phyloP scores from a whole-genome alignment of 2,888 invertebrate species.

The Cacoxenus indagator region DNA sequence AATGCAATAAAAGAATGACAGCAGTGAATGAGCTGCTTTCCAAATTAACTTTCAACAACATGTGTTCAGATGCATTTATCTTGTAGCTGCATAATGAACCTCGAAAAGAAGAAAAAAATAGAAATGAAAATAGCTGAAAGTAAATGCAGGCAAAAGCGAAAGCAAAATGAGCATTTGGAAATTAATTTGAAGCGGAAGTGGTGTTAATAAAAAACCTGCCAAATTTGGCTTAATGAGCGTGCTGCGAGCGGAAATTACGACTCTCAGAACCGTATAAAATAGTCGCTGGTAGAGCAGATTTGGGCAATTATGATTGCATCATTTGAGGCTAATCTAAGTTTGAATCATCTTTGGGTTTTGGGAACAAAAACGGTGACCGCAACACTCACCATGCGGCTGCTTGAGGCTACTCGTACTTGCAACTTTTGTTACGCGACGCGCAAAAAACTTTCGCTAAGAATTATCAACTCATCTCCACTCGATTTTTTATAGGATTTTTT shows the following conservation, averaged over 20 bases:
- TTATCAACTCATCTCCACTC: conserved; percentile 1
- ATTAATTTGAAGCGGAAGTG: conserved; percentile 45
- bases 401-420: conserved; percentile 13
- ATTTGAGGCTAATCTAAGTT: conserved; percentile 64
- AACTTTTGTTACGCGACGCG: neutral
- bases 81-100: conserved; percentile 49
- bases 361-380: no score
- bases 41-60: conserved; percentile 65
- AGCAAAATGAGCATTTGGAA: conserved; percentile 48
- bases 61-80: conserved; percentile 63
- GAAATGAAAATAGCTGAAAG: conserved; percentile 24
- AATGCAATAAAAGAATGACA: conserved; percentile 11
- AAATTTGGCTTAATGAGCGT: conserved; percentile 58
- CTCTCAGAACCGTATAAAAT: no score
- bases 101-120: neutral
- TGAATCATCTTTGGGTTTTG: no score
- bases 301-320: conserved; percentile 61
- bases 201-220: conserved; percentile 47
- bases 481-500: neutral
- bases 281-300: conserved; percentile 24
- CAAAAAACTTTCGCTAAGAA: conserved; percentile 12
- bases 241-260: conserved; percentile 5
- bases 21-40: conserved; percentile 50
- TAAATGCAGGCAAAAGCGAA: conserved; percentile 38
- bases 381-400: conserved; percentile 5